A percentile compares a stretch with the other conserved stretches of the same genome.
phyloP scores from a whole-genome alignment of 1,140 invertebrate genomes.

The Danaus melanippus region DNA sequence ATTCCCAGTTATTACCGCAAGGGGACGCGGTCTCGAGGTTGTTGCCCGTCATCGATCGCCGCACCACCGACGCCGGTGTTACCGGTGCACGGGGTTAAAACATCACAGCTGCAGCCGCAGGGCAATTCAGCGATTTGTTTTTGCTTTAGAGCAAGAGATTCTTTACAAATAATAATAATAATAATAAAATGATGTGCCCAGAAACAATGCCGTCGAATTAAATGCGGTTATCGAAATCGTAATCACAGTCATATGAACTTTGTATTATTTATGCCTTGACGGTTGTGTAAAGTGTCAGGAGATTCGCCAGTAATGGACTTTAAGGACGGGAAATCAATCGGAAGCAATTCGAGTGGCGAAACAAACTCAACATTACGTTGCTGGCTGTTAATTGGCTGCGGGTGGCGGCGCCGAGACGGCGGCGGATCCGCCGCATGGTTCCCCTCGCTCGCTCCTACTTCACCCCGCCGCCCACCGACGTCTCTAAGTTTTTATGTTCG shows the following conservation, averaged over 20 bases:
- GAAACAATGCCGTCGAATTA: too few species aligned
- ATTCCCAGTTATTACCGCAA: slow-evolving; percentile 65
- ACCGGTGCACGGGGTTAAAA: slow-evolving; percentile 58
- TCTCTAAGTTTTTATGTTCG: slow-evolving; percentile 60
- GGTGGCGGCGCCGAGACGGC: slow-evolving; percentile 70
- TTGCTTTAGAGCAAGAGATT: neutral
- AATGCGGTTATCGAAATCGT: too few species aligned
- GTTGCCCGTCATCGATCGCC: slow-evolving; percentile 64
- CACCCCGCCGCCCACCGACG: slow-evolving; percentile 35
- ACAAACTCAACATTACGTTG: slow-evolving; percentile 67
- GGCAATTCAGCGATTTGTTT: neutral
- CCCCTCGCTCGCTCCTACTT: slow-evolving; percentile 39
- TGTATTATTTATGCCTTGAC: neutral
- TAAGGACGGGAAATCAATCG: slow-evolving; percentile 58
- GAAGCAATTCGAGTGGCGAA: slow-evolving; percentile 64
- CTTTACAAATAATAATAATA: neutral
- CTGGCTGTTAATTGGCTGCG: slow-evolving; percentile 69
- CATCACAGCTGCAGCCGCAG: slow-evolving; percentile 41
- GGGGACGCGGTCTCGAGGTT: slow-evolving; percentile 55
- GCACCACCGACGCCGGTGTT: slow-evolving; percentile 40
- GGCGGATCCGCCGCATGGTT: slow-evolving; percentile 66
- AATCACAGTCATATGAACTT: too few species aligned
- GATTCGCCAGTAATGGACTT: slow-evolving; percentile 18
- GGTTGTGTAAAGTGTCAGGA: slow-evolving; percentile 14
- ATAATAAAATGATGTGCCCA: too few species aligned